Evolutionary conservation across 2,797 vertebrate genomes (phyloP).

Genomic region (Acrossocheilus fasciatus): DNA sequence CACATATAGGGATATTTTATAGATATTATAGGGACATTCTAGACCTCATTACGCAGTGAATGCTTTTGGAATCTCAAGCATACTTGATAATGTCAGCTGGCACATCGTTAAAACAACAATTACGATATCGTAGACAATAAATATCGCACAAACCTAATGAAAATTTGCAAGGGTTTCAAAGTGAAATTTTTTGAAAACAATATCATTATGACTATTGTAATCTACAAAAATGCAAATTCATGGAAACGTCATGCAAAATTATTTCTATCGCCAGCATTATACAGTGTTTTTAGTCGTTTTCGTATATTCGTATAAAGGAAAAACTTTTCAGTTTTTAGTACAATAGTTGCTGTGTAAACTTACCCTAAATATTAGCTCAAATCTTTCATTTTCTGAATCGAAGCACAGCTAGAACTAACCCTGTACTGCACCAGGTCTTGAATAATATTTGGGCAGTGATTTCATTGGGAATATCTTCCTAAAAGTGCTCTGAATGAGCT

Average conservation of each 20-base stretch:
- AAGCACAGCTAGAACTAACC: neutral
- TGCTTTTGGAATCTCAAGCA: too few relatives aligned
- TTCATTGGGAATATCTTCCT: neutral
- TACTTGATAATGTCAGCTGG: neutral
- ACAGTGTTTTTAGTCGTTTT: neutral
- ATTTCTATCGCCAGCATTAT: too few relatives aligned
- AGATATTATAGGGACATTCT: too few relatives aligned
- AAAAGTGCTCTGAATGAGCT: neutral
- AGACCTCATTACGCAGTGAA: too few relatives aligned
- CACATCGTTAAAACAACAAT: neutral
- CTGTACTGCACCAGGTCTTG: neutral
- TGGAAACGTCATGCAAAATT: too few relatives aligned
- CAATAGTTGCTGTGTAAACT: neutral
- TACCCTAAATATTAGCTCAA: neutral
- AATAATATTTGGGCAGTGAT: neutral
- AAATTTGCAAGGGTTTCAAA: neutral
- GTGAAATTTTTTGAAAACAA: too few relatives aligned
- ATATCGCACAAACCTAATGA: neutral
- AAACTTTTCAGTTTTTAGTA: neutral
- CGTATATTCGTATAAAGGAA: rapidly evolving
- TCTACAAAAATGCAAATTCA: too few relatives aligned
- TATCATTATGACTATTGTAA: too few relatives aligned
- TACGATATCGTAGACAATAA: neutral
- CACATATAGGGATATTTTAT: too few relatives aligned
- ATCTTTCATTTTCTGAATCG: neutral